Evolutionary conservation across 2,113 vertebrate genomes (phyloP).

Genomic region (Megaptera novaeangliae): DNA sequence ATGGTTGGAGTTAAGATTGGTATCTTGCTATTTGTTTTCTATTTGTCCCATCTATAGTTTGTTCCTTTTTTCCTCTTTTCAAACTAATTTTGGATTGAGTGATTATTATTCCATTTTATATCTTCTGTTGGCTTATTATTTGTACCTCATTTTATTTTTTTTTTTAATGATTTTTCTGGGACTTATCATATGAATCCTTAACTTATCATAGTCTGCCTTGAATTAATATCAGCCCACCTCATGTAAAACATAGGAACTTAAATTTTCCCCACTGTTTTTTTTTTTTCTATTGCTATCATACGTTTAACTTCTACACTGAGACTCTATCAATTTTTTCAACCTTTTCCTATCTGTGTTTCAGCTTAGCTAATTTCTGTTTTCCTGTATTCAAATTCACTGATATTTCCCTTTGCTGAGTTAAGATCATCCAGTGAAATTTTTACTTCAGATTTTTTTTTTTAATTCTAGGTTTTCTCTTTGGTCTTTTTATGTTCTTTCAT

Average conservation of each 20-base stretch:
- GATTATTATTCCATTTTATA: not conserved
- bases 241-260: not conserved
- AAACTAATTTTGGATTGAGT: not conserved
- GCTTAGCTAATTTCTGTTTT: not conserved
- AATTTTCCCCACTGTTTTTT: not conserved
- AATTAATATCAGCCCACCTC: not conserved
- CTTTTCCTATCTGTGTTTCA: not conserved
- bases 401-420: not conserved
- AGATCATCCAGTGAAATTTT: not conserved
- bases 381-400: not conserved
- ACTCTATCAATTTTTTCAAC: not conserved
- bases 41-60: not conserved
- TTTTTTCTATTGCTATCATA: not conserved
- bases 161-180: not conserved
- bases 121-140: not conserved
- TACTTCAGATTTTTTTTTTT: not conserved
- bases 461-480: not conserved
- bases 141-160: not conserved
- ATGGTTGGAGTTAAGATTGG: not conserved
- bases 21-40: not conserved
- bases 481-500: not conserved
- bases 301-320: not conserved
- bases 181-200: not conserved
- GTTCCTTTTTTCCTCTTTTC: not conserved
- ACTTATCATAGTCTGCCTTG: not conserved